phyloP scores from a whole-genome alignment of 1,140 invertebrate species.

The Geopemphigus sp. region DNA sequence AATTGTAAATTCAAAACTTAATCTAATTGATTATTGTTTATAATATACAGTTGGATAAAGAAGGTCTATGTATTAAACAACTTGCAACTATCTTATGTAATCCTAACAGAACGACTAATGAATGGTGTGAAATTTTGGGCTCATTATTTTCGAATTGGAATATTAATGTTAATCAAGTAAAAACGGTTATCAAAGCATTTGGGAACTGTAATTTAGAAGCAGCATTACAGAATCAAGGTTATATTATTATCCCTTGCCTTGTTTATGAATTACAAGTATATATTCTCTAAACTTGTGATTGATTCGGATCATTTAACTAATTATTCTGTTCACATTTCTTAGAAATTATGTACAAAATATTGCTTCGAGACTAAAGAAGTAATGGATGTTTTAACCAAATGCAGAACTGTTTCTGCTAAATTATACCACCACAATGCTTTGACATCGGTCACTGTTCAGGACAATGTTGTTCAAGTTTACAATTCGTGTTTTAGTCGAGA shows the following conservation, averaged over 20 bases:
- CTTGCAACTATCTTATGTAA: slow-evolving; percentile 52
- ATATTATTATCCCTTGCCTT: slow-evolving; percentile 58
- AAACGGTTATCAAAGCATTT: slow-evolving; percentile 58
- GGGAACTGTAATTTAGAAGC: slow-evolving; percentile 55
- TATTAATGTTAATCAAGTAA: slow-evolving; percentile 57
- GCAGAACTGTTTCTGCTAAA: slow-evolving; percentile 57
- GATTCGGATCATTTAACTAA: not conserved
- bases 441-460: slow-evolving; percentile 56
- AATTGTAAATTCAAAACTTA: slow-evolving; percentile 51
- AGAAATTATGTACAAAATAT: slow-evolving; percentile 56
- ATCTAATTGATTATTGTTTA: slow-evolving; percentile 47
- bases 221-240: slow-evolving; percentile 55
- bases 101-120: slow-evolving; percentile 51
- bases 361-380: slow-evolving; percentile 58
- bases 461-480: slow-evolving; percentile 57
- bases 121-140: slow-evolving; percentile 57
- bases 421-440: slow-evolving; percentile 56
- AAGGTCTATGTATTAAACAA: slow-evolving; percentile 52
- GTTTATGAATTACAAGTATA: slow-evolving; percentile 57
- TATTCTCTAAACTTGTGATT: not conserved
- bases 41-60: slow-evolving; percentile 51
- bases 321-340: not conserved
- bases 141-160: slow-evolving; percentile 57
- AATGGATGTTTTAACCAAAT: slow-evolving; percentile 56
- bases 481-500: slow-evolving; percentile 55